phyloP scores from a whole-genome alignment of 2,888 invertebrate species.

The Mimachlamys varia region DNA sequence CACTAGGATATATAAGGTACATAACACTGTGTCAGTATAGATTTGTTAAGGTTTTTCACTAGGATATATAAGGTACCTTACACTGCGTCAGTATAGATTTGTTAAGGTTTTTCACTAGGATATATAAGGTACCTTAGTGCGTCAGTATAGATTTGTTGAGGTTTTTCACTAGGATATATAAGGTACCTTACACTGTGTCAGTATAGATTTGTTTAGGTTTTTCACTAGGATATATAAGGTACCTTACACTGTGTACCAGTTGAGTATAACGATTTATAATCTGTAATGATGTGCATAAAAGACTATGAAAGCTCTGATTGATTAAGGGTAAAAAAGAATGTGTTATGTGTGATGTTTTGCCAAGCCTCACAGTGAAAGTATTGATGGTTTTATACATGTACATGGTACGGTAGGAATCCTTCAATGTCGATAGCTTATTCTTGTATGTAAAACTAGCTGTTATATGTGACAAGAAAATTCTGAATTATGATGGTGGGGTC shows the following conservation, averaged over 20 bases:
- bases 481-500: too few species aligned
- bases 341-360: not conserved
- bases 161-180: too few species aligned
- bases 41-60: too few species aligned
- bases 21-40: not conserved
- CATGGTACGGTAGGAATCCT: not conserved
- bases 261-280: not conserved
- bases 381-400: not conserved
- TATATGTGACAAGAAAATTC: too few species aligned
- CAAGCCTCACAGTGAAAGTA: not conserved
- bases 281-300: not conserved
- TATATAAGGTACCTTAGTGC: not conserved
- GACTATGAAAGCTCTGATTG: conserved; percentile 7
- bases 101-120: too few species aligned
- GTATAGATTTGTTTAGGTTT: too few species aligned
- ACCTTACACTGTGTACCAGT: not conserved
- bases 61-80: not conserved
- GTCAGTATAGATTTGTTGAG: too few species aligned
- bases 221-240: not conserved
- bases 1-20: not conserved
- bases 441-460: not conserved
- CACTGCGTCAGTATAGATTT: too few species aligned
- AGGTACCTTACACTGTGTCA: not conserved
- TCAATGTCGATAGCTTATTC: not conserved
- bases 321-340: not conserved